Base-by-base conservation (phyloP, 2,797 vertebrate species). In the Anableps anableps region DNA sequence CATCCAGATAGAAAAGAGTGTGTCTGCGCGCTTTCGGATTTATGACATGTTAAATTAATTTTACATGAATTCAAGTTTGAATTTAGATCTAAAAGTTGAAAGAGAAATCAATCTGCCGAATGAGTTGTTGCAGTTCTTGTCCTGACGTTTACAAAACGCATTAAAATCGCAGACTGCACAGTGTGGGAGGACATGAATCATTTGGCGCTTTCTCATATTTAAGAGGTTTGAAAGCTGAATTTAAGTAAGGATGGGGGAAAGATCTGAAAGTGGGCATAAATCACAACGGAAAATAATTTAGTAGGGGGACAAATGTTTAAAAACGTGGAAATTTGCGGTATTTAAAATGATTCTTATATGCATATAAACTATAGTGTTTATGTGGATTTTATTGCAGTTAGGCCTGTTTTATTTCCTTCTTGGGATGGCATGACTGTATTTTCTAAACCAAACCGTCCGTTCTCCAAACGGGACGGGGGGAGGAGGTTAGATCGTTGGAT, bases 101-200 rank as follows among this genome's bases (percentile, higher is more conserved):
- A 34, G 16, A 10, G 17, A 26, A 71, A 71, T n/a, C 13, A 8
- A 13, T 13, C 13, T 71, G 13, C 11, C 14, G 38, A 41, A 36
- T 34, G 60, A 5, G n/a, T 3, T 14, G 36, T 41, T 68, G 8
- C n/a, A n/a, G 21, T 38, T 19, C 29, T 23, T 38, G 58, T 17
- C 58, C 29, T 60, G 58, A 31, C 29, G 0, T 62, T 36, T 26
- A 74, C 11, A 75, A 41, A 70, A 1, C 7, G 6, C 62, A 11
- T 62, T 79, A 5, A 47, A 73, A 62, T 38, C n/a, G 7, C n/a
- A 48, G 16, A 13, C 16, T 9, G 64, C 16, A 41, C 26, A 0
- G 9, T 13, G 79, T 87, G 76, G 81, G 51, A 81, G 41, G 55
- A 3, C 10, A 51, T 82, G 60, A 89, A 77, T 88, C 82, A 81